These are phyloP conservation scores for Pitta sordida DNA, from an alignment of 2,113 vertebrate species.

Conservation along the genomic window DNA sequence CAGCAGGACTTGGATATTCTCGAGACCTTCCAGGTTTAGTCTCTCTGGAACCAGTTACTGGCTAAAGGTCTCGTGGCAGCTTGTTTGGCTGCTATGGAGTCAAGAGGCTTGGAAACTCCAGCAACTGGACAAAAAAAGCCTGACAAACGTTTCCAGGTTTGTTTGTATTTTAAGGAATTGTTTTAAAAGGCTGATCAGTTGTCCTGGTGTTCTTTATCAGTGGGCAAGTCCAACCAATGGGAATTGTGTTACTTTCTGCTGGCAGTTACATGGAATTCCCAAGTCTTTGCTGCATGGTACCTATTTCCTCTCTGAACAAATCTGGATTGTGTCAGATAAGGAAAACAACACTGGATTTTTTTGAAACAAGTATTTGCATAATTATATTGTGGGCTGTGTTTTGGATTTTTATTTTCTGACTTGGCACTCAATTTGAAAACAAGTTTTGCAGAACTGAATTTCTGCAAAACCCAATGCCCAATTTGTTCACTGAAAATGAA, in stretches of 20 bases:
- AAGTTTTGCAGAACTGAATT: background rate
- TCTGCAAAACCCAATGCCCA: background rate
- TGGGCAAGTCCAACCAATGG: background rate
- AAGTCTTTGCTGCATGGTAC: background rate
- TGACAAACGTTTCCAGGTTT: background rate
- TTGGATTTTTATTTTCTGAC: background rate
- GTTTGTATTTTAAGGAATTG: background rate
- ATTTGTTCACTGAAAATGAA: accelerated
- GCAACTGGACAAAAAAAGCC: background rate
- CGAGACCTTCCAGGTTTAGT: background rate
- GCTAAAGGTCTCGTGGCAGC: background rate
- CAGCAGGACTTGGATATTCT: background rate
- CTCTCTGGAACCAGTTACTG: background rate
- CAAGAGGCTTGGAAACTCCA: background rate
- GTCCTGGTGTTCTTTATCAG: background rate
- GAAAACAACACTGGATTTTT: background rate
- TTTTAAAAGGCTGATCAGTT: background rate
- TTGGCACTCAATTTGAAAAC: background rate
- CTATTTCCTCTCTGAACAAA: background rate
- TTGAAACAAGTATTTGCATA: background rate
- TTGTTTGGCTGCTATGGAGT: background rate
- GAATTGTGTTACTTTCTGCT: background rate
- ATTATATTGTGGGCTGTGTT: background rate
- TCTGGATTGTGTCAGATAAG: background rate
- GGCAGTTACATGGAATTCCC: background rate